Conservation (phyloP, 2,797 vertebrate genomes). For the Antennarius maculatus region DNA sequence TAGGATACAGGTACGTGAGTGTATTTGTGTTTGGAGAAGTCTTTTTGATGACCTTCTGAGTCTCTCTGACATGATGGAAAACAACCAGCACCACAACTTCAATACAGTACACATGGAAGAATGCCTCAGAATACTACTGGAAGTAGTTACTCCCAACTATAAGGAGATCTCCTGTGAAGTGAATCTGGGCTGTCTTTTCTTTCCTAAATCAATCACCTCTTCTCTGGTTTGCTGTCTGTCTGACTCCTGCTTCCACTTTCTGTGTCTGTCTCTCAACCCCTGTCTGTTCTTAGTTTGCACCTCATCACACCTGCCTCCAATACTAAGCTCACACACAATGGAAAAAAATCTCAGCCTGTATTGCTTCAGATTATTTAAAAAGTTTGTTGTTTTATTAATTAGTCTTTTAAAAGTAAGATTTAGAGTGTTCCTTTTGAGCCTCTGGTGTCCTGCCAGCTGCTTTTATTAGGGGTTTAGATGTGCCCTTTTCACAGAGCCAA, state of each 20-base stretch:
- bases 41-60: not conserved
- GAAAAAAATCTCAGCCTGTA: not conserved
- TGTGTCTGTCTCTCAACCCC: constrained; percentile 17
- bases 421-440: not conserved
- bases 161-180: constrained; percentile 14
- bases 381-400: not conserved
- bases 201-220: constrained; percentile 49
- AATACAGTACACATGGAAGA: no score
- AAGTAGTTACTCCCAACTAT: no score
- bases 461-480: constrained; percentile 26
- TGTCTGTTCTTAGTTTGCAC: constrained; percentile 48
- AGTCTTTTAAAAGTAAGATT: constrained; percentile 4
- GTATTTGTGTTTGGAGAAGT: not conserved
- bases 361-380: constrained; percentile 15
- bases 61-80: not conserved
- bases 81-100: not conserved
- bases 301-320: constrained; percentile 22
- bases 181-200: constrained; percentile 45
- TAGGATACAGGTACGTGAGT: constrained; percentile 89
- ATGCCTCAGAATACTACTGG: no score
- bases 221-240: constrained; percentile 41
- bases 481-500: constrained; percentile 32
- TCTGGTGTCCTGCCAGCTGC: constrained; percentile 18
- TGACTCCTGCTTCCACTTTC: constrained; percentile 14
- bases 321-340: constrained; percentile 12